Base-by-base conservation (phyloP, 2,797 vertebrate genomes). In the Furcifer pardalis region DNA sequence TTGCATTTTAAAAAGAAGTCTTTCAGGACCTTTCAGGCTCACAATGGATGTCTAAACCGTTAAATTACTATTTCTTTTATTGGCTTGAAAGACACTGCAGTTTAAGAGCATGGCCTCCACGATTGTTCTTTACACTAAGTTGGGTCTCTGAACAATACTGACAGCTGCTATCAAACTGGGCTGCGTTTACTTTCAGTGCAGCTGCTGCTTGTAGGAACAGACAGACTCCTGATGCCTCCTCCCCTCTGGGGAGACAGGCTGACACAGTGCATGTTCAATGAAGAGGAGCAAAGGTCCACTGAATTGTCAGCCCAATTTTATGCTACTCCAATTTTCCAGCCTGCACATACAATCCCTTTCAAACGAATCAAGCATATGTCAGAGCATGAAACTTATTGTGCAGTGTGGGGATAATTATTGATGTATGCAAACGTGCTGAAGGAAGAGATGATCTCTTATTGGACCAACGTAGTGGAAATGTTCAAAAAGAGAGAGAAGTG, bases 141-240 rank as follows among this genome's bases (percentile, higher is more conserved):
- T 83, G 85, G 94, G 95, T 89, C 96, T 96, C 97, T 96, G 96
- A 97, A 98, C 97, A 98, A 97, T 97, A 97, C 96, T 96, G 97
- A 97, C 97, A 99, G 98, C 97, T 98, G 97, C 97, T 97, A 97
- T 97, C 92, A 95, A 93, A 96, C 93, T 88, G 82, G 90, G 93
- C 94, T 4, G 35, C 73, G 87, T 93, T 96, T 94, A 93, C 93
- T 94, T 94, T 85, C 44, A 0, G 77, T 59, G 79, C 96, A 97
- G 96, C 96, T 97, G 98, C 96, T 73, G 95, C 95, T 95, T 95
- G 96, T 94, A 97, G 84, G 87, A 96, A 94, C 92, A 95, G 96
- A 94, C 94, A 94, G 90, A 89, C 91, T 94, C 93, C 93, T 86
- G 83, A 93, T 88, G 92, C 87, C 91, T 90, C 91, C 92, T 94